phyloP scores from a whole-genome alignment of 2,113 vertebrate species.

The Ictalurus punctatus region DNA sequence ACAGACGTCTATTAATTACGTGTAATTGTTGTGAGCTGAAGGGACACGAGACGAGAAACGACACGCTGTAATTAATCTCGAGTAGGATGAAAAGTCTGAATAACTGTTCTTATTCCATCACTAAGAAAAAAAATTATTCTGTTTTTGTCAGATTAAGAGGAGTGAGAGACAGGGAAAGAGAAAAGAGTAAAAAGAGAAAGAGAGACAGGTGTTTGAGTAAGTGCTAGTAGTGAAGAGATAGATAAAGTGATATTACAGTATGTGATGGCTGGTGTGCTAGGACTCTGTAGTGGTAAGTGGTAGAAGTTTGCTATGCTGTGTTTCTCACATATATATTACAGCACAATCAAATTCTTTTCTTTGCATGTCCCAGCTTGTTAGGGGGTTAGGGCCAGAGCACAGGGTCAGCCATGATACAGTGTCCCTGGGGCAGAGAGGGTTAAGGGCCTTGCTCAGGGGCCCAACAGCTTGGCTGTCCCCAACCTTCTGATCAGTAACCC shows the following conservation, averaged over 20 bases:
- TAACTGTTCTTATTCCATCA: not conserved
- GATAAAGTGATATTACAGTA: not conserved
- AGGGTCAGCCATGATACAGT: too few relatives aligned
- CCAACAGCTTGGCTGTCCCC: too few relatives aligned
- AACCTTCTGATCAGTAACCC: too few relatives aligned
- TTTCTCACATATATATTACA: too few relatives aligned
- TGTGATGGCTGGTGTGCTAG: not conserved
- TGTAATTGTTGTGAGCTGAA: slow-evolving; percentile 4
- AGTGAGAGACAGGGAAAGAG: not conserved
- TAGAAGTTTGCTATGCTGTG: not conserved
- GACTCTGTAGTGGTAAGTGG: not conserved
- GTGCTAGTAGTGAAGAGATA: not conserved
- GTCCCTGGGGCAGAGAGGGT: too few relatives aligned
- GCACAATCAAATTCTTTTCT: too few relatives aligned
- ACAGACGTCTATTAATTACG: slow-evolving; percentile 11
- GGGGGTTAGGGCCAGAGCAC: too few relatives aligned
- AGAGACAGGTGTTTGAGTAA: not conserved
- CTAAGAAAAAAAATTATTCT: too few relatives aligned
- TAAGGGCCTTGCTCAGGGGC: too few relatives aligned
- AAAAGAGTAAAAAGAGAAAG: not conserved
- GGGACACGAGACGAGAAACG: slow-evolving; percentile 12
- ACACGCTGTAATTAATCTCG: slow-evolving; percentile 14
- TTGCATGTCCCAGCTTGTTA: too few relatives aligned
- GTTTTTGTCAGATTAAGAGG: not conserved
- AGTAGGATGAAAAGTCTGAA: slow-evolving; percentile 5